phyloP scores from a whole-genome alignment of 2,113 vertebrate genomes.

The Dasyprocta punctata region DNA sequence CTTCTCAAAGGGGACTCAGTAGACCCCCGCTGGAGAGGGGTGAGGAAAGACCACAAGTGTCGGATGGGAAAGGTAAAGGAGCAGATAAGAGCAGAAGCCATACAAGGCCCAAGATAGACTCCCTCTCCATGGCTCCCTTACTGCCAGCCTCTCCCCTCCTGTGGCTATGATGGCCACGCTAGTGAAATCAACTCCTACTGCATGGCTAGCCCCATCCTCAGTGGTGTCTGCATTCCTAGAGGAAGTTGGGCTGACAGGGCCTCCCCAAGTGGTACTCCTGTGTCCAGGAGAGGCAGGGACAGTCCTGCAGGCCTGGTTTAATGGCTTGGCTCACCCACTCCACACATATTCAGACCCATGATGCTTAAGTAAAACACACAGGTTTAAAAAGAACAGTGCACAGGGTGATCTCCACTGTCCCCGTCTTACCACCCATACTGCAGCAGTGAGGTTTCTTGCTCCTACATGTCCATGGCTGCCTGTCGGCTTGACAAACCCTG shows the following conservation, averaged over 20 bases:
- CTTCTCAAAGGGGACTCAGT: neutral
- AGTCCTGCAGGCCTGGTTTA: constrained; percentile 47
- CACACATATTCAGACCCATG: constrained; percentile 67
- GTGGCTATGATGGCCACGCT: neutral
- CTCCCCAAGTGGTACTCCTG: neutral
- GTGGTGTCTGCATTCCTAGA: neutral
- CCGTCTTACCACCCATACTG: constrained; percentile 49
- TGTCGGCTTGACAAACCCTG: neutral
- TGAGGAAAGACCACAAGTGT: neutral
- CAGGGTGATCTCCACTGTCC: constrained; percentile 53
- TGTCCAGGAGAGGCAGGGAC: neutral
- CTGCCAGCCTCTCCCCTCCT: neutral
- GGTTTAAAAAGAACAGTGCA: constrained; percentile 72
- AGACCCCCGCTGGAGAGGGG: neutral
- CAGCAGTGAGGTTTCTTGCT: constrained; percentile 31
- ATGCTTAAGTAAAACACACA: constrained; percentile 67
- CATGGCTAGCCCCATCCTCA: constrained; percentile 63
- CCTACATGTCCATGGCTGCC: constrained; percentile 17
- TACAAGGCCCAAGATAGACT: neutral
- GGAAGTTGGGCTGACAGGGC: neutral
- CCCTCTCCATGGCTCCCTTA: rapidly evolving
- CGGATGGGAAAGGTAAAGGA: neutral
- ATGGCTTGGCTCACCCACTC: constrained; percentile 61
- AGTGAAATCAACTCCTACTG: constrained; percentile 56
- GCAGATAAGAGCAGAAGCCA: neutral